These are phyloP conservation scores for Zoanthus solanderi DNA, from an alignment of 92 coral and sea anemone species.

Conservation along the genomic window DNA sequence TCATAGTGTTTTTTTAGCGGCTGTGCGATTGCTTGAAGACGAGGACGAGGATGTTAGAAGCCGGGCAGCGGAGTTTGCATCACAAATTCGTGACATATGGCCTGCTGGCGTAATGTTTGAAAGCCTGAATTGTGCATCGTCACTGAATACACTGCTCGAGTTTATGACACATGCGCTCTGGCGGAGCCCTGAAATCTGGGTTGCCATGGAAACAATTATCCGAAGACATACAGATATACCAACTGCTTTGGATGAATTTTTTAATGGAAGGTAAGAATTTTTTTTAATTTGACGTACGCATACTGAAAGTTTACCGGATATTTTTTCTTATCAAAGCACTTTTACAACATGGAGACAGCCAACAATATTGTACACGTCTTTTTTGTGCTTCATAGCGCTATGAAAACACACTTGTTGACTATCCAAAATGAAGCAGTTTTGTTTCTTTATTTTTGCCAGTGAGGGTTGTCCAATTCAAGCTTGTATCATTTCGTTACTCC, in stretches of 20 bases:
- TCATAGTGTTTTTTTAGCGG: constrained; percentile 59
- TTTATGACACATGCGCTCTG: constrained; percentile 58
- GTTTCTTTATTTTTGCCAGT: no score
- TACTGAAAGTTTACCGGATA: no score
- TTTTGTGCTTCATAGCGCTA: no score
- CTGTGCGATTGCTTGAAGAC: constrained; percentile 70
- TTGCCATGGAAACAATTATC: constrained; percentile 67
- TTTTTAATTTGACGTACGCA: neutral
- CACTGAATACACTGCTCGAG: constrained; percentile 61
- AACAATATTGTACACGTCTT: no score
- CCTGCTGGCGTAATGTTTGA: constrained; percentile 4
- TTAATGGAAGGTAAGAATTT: constrained; percentile 51
- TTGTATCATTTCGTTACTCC: no score
- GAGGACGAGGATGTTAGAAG: constrained; percentile 74
- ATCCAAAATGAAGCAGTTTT: no score
- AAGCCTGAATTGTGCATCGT: constrained; percentile 63
- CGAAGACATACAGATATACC: constrained; percentile 47
- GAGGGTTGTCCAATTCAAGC: no score
- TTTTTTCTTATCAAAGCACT: no score
- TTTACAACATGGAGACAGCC: no score
- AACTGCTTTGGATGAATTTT: constrained; percentile 60
- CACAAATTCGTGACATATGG: constrained; percentile 53
- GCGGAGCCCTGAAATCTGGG: constrained; percentile 69
- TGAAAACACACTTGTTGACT: no score
- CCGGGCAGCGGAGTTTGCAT: constrained; percentile 68